These are phyloP conservation scores for Galeopterus variegatus DNA, from an alignment of 2,113 vertebrate species.

Conservation along the genomic window DNA sequence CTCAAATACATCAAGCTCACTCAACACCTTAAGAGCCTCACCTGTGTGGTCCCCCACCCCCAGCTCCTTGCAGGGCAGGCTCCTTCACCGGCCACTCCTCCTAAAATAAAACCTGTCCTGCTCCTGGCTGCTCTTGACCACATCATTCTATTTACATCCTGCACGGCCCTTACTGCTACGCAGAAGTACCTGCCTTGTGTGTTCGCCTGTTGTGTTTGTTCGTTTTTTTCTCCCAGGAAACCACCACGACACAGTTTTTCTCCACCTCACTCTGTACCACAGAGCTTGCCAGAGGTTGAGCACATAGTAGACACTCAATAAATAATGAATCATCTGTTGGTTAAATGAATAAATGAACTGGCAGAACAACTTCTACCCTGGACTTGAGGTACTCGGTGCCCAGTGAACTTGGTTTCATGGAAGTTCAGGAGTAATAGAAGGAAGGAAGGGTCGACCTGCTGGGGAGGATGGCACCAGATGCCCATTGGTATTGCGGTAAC, in stretches of 20 bases:
- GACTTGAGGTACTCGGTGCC: neutral
- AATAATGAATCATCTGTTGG: neutral
- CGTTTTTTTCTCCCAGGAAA: neutral
- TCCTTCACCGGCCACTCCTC: neutral
- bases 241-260: rapidly evolving
- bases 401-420: neutral
- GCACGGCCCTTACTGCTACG: no score
- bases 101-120: neutral
- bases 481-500: neutral
- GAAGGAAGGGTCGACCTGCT: neutral
- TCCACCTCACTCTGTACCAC: neutral
- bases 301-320: no score
- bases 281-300: neutral
- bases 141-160: rapidly evolving
- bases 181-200: neutral
- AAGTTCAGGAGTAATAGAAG: neutral
- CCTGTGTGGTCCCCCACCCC: rapidly evolving
- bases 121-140: neutral
- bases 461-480: rapidly evolving
- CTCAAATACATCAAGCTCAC: no score
- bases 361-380: neutral
- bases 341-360: neutral
- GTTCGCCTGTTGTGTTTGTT: neutral
- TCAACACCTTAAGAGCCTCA: neutral
- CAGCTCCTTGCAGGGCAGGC: neutral